Evolutionary conservation across 2,113 vertebrate species (phyloP).

Genomic region (Arizona elegans): DNA sequence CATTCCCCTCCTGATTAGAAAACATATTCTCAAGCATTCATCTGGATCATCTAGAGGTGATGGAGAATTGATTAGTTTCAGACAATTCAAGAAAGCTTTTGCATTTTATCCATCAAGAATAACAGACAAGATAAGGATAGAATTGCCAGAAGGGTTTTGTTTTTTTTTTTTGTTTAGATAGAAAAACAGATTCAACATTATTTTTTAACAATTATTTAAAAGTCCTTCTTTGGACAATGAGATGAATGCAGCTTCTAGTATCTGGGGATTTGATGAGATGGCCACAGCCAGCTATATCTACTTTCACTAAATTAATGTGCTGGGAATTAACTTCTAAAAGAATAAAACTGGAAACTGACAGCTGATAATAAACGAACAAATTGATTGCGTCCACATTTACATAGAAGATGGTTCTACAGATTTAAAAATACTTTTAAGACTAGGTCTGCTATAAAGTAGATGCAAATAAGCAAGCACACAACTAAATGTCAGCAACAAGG

Average conservation of each 20-base stretch:
- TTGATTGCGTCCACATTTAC: neutral
- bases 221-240: neutral
- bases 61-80: constrained; percentile 1
- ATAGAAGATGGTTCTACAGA: neutral
- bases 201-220: constrained; percentile 21
- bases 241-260: neutral
- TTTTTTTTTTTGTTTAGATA: neutral
- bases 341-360: neutral
- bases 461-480: neutral
- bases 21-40: constrained; percentile 29
- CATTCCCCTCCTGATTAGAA: constrained; percentile 37
- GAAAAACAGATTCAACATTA: neutral
- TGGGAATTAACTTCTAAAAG: neutral
- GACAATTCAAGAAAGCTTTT: constrained; percentile 32
- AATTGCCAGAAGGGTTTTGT: neutral
- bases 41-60: constrained; percentile 37
- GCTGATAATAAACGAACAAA: neutral
- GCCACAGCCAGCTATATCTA: neutral
- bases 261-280: neutral
- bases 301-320: neutral
- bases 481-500: neutral
- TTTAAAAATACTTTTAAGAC: neutral
- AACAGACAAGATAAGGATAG: neutral
- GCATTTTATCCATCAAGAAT: constrained; percentile 19
- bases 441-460: neutral